A percentile compares a stretch with the other conserved stretches of the same genome.
Evolutionary conservation across 2,797 vertebrate species (phyloP).

Genomic region (Gymnopithys bicolor): DNA sequence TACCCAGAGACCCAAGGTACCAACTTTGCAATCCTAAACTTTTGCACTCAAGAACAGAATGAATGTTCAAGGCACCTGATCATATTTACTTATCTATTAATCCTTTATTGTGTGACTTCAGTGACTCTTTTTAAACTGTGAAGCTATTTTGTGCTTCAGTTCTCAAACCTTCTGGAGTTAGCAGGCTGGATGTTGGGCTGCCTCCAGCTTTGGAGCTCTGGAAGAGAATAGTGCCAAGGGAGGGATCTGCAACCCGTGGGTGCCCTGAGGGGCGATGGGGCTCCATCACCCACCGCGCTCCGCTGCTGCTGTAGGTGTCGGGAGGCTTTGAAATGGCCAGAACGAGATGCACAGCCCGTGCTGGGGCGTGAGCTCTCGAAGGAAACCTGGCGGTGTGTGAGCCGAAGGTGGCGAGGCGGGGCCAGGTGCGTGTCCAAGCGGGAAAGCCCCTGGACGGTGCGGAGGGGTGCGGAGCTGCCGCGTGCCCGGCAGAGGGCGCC

Average conservation of each 20-base stretch:
- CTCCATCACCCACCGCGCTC: fast-evolving
- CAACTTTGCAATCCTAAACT: neutral
- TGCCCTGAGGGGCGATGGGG: fast-evolving
- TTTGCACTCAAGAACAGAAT: neutral
- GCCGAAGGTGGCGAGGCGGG: neutral
- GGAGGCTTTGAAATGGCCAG: fast-evolving
- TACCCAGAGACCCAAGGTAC: neutral
- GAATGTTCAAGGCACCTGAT: neutral
- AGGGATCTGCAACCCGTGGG: fast-evolving
- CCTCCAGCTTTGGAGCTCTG: neutral
- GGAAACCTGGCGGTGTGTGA: fast-evolving
- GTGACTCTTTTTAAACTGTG: neutral
- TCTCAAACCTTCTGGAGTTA: neutral
- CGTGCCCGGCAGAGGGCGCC: neutral
- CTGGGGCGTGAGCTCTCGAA: fast-evolving
- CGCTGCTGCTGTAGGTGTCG: fast-evolving
- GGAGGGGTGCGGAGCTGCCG: fast-evolving
- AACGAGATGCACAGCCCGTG: fast-evolving
- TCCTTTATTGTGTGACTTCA: neutral
- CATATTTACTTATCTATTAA: neutral
- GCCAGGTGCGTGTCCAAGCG: fast-evolving
- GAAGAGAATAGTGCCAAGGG: fast-evolving
- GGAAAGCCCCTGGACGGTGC: too few relatives aligned
- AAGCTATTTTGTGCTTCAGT: neutral
- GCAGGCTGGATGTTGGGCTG: fast-evolving